Evolutionary conservation across 2,113 vertebrate species (phyloP), one percentile per base, ranked within the genome.

Genomic region (Vombatus ursinus): DNA sequence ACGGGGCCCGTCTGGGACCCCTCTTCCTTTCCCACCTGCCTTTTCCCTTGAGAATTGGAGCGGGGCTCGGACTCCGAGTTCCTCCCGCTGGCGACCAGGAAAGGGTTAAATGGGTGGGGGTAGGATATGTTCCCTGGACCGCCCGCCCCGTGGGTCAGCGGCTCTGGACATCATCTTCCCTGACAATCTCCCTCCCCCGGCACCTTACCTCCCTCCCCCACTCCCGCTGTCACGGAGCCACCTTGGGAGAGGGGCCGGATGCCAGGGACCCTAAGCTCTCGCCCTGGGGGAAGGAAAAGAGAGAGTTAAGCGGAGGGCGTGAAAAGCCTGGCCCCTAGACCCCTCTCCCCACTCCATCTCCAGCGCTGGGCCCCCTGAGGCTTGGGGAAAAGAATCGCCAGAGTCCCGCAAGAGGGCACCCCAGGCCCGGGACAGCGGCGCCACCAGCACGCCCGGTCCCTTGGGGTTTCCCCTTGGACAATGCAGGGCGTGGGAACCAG

Each of bases 401-500:
- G 48, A 5, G 48, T 25, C 90, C 24, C 3, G 48, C 48, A 10
- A 50, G 90, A 50, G 90, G 90, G 90, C 90, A 49, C 90, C 47
- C 48, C 48, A 50, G n/a, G 19, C 68, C 68, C n/a, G 37, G 90
- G 90, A 6, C 90, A 28, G 5, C 28, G 48, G 90, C 48, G 47
- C 24, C 47, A 50, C 25, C 47, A 25, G 26, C 68, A 44, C 68
- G 19, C 68, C n/a, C 7, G n/a, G 7, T 8, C 68, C 68, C 37
- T 44, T 44, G 68, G 68, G 68, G n/a, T 84, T 84, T 84, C 68
- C 68, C 68, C 68, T 84, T 44, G 68, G 68, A 84, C 68, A 84
- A 84, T 48, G 90, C 48, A 50, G 90, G 49, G 47, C 90, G 98
- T 98, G 98, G 96, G 98, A 98, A 98, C 98, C 97, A 98, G 97